Evolutionary conservation across 2,888 invertebrate species (phyloP), one percentile per base, ranked within the genome.

Genomic region (Thera britannica): DNA sequence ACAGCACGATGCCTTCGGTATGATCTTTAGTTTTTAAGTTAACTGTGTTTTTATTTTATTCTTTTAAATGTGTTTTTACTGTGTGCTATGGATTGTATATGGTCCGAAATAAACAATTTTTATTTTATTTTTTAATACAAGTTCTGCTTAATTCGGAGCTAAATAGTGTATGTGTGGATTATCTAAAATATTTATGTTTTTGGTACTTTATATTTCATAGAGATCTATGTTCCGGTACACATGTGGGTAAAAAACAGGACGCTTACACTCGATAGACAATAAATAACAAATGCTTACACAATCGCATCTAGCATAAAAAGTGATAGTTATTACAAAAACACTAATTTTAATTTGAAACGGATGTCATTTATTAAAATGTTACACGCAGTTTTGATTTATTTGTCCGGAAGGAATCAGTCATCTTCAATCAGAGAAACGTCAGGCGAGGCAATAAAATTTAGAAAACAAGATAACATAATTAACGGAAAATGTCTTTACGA

Each of bases 321-420:
- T 64, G 70, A 70, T 70, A 70, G 70, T 69, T 59, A 60, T 58
- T 61, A 57, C 59, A 62, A 58, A 60, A 71, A 65, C 62, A 71
- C 63, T 61, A 68, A 68, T 65, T 63, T 68, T 66, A 67, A 69
- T 67, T 64, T 3, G 68, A 64, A 73, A 71, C 72, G 75, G 72
- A 75, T 69, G 68, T 73, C 36, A 71, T 68, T 64, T 72, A 71
- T 72, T 69, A 71, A 68, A 68, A 68, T 68, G 69, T 69, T 70
- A 67, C 68, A 70, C 65, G 46, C 36, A 65, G 44, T 9, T 62
- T 69, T 73, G 67, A 73, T 75, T 73, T 73, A 75, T 71, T 66
- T 52, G 52, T 72, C 74, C 76, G 78, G 77, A 80, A 79, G 72
- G 65, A 74, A 76, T 79, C 73, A 69, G 68, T 79, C 78, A 77